Base-by-base conservation (phyloP, 2,113 vertebrate species). In the Lanius collurio region DNA sequence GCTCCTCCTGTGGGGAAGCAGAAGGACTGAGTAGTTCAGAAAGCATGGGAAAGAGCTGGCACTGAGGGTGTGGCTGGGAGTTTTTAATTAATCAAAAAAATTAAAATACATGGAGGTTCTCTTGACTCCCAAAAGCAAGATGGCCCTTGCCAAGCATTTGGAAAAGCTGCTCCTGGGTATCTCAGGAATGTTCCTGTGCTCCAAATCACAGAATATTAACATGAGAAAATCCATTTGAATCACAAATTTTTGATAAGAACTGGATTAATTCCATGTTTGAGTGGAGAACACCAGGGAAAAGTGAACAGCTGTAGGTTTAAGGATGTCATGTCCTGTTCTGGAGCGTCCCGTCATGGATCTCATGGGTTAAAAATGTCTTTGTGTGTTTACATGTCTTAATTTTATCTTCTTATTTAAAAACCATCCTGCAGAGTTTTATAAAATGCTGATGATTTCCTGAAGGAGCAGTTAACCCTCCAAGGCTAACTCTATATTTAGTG, bases 401-500 rank as follows among this genome's bases (percentile, higher is more conserved):
- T 95, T 53, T 80, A 18, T 87, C 37, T n/a, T 59, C 68, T 82
- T 95, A 31, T 87, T 95, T 71, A 44, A 50, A 56, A 93, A 28
- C 17, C 78, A 27, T 89, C 93, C 77, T 44, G 64, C 68, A 82
- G 19, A 94, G 60, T 93, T 97, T 91, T 73, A 26, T 79, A 30
- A 83, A 78, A 59, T 20, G 41, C 80, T 60, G 18, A 70, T 77
- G 93, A 93, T 93, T 97, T 91, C 63, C 73, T 79, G 88, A 95
- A 87, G 83, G 73, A 95, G 69, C 93, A 94, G 91, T 95, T 87
- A 81, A 49, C 69, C 85, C 83, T 62, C 90, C 88, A 44, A 78
- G 41, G 93, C n/a, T 60, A 53, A 63, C 46, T 50, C 62, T 63
- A 4, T 88, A 39, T 56, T 78, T 83, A 90, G 87, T 75, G 13